Percentiles rank a stretch among this genome's conserved stretches.
phyloP scores from a whole-genome alignment of 2,888 invertebrate genomes.

The Venusia cambrica region DNA sequence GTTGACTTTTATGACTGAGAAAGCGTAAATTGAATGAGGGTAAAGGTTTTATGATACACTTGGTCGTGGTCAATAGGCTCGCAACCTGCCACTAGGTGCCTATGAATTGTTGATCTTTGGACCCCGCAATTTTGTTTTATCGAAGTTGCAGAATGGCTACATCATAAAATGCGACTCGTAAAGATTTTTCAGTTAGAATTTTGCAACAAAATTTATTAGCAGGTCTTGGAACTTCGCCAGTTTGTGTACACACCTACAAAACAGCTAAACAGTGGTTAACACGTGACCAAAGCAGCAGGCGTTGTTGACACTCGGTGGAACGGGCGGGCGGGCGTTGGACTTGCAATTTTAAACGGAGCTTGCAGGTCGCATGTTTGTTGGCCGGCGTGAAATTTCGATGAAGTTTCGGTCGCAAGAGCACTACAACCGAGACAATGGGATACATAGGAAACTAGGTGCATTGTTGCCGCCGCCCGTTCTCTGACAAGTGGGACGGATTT shows the following conservation, averaged over 20 bases:
- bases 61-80: constrained; percentile 24
- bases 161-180: constrained; percentile 16
- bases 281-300: constrained; percentile 62
- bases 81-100: constrained; percentile 22
- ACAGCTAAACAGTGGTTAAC: constrained; percentile 67
- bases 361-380: constrained; percentile 47
- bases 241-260: constrained; percentile 44
- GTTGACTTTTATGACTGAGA: constrained; percentile 23
- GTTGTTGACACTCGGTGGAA: constrained; percentile 56
- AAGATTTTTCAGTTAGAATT: constrained; percentile 15
- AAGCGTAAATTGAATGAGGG: constrained; percentile 26
- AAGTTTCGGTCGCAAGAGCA: constrained; percentile 45
- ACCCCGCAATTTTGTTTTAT: constrained; percentile 21
- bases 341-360: constrained; percentile 70
- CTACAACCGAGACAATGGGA: constrained; percentile 33
- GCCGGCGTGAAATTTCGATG: constrained; percentile 56
- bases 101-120: constrained; percentile 23
- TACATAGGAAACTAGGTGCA: constrained; percentile 28
- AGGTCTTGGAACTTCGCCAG: constrained; percentile 2
- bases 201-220: constrained; percentile 12
- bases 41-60: constrained; percentile 26
- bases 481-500: constrained; percentile 24
- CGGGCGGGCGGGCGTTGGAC: constrained; percentile 51
- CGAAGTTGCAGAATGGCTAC: constrained; percentile 14
- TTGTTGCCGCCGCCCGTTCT: constrained; percentile 24